Base-by-base conservation (phyloP, 2,888 invertebrate genomes). In the Yponomeuta plumbellus region DNA sequence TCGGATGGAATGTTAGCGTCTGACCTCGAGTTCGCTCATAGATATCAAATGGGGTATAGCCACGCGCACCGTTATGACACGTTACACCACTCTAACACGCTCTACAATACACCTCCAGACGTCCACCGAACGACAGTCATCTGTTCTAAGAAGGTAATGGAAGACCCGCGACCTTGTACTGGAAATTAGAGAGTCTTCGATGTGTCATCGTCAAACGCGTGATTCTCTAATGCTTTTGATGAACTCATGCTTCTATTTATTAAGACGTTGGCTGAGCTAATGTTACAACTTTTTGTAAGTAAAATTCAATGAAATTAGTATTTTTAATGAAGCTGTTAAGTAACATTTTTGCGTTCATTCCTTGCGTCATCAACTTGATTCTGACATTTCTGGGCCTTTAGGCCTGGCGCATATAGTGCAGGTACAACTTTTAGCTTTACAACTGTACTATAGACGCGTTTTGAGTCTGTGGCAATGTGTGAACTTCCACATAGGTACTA, bases 111-210 rank as follows among this genome's bases (percentile, higher is more conserved):
- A 21, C 11, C 23, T 13, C 21, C 13, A 21, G 22, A 21, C 21
- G 5, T 22, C 59, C 6, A 59, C 22, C 22, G 23, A 23, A 23
- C 4, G 11, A 11, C 21, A 20, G n/a, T 23, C 23, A 22, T 13
- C 59, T 59, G 59, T 59, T 21, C 21, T 20, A 59, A 59, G 21
- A 11, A 10, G 23, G 59, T 22, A 59, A 22, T 59, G 59, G 23
- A 21, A 59, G 21, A 23, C 23, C 22, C 59, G 22, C 59, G 59
- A 59, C 59, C 59, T 59, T 59, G 59, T n/a, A 21, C 59, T 22
- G 59, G 22, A 20, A 13, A 59, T 23, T 59, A 21, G 22, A 22
- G 13, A 21, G 59, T 59, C 23, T 22, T 59, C 59, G 59, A 59
- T 59, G 21, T 22, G 23, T 59, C 59, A 59, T 59, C 59, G 22